phyloP scores from a whole-genome alignment of 1,140 invertebrate genomes.

The Pseudomyrmex sp. region DNA sequence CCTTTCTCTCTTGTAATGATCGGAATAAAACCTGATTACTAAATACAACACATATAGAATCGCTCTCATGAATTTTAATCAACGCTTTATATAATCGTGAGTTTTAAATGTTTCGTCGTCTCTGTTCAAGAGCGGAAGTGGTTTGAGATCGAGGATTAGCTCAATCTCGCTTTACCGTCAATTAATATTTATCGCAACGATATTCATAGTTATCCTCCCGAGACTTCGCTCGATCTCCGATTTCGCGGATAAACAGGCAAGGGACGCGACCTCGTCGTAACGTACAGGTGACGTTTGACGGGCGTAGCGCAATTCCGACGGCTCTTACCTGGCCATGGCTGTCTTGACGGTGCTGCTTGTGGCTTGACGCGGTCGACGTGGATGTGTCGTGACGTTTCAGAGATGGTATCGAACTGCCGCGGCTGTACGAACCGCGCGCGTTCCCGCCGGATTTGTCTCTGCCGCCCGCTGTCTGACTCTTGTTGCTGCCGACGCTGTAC shows the following conservation, averaged over 20 bases:
- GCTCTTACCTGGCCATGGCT: constrained; percentile 71
- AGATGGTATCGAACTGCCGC: constrained; percentile 79
- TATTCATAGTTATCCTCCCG: background rate
- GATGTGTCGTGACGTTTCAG: constrained; percentile 78
- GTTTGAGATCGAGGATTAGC: background rate
- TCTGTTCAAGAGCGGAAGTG: background rate
- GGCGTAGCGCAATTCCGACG: background rate
- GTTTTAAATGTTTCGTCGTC: constrained; percentile 9
- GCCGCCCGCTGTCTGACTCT: constrained; percentile 74
- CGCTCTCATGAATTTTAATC: constrained; percentile 25
- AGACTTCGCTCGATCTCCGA: background rate
- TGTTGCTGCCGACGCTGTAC: constrained; percentile 78
- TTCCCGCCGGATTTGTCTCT: constrained; percentile 72
- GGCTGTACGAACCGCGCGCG: constrained; percentile 73
- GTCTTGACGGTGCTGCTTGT: constrained; percentile 75
- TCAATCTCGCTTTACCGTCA: constrained; percentile 1
- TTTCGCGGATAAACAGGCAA: background rate
- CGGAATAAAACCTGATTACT: background rate
- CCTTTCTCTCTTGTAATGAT: background rate
- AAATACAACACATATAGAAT: constrained; percentile 13
- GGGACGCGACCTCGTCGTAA: background rate
- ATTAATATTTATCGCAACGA: constrained; percentile 14
- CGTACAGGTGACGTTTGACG: background rate
- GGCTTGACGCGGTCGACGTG: constrained; percentile 70
- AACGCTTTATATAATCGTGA: constrained; percentile 5